These are phyloP conservation scores for Brachionus rotundiformis DNA, from an alignment of 1,140 invertebrate genomes.

Conservation along the genomic window DNA sequence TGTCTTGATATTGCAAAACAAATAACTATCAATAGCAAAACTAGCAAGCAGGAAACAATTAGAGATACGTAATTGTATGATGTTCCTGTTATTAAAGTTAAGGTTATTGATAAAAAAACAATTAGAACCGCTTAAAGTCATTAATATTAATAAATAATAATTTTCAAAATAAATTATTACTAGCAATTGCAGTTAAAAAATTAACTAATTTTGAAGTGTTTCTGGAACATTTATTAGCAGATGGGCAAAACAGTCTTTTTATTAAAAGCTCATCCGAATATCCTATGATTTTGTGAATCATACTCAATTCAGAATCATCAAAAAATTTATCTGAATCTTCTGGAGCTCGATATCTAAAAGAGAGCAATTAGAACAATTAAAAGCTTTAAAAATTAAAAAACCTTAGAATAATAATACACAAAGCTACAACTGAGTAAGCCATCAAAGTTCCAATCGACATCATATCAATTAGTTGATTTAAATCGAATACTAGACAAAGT, in stretches of 20 bases:
- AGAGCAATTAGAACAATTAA: background rate
- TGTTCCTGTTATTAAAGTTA: background rate
- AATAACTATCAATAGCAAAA: conserved; percentile 51
- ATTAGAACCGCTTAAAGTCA: background rate
- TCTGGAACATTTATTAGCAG: background rate
- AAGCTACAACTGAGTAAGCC: conserved; percentile 85
- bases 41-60: conserved; percentile 31
- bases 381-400: conserved; percentile 52
- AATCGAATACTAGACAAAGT: conserved; percentile 82
- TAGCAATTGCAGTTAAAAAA: background rate
- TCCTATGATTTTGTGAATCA: background rate
- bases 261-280: background rate
- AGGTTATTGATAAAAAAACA: background rate
- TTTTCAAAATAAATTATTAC: background rate
- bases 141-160: background rate
- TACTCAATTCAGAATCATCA: background rate
- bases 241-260: conserved; percentile 21
- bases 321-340: background rate
- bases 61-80: conserved; percentile 6
- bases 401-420: conserved; percentile 78
- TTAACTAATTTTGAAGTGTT: conserved; percentile 40
- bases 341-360: background rate
- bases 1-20: conserved; percentile 52
- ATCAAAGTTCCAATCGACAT: conserved; percentile 91
- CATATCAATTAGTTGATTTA: conserved; percentile 85